phyloP scores from a whole-genome alignment of 1,140 invertebrate genomes.

The Brachionus koreanus region DNA sequence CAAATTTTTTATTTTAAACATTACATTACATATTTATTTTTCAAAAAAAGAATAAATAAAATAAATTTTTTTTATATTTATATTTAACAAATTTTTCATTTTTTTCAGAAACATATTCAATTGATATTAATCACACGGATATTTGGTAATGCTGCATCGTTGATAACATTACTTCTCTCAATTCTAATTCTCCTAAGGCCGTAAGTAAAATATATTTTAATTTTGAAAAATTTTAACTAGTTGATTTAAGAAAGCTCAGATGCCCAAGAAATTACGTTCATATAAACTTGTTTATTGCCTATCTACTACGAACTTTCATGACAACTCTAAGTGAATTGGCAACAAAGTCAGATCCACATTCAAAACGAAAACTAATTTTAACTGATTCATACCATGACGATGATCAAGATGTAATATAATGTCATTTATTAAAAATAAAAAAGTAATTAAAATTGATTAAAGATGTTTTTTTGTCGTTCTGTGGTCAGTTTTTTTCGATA shows the following conservation, averaged over 20 bases:
- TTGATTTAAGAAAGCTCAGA: conserved; percentile 22
- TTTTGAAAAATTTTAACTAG: background rate
- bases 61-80: background rate
- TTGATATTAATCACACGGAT: background rate
- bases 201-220: background rate
- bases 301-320: background rate
- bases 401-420: background rate
- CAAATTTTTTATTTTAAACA: no score
- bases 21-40: no score
- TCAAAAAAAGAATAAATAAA: no score
- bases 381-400: background rate
- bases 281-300: conserved; percentile 34
- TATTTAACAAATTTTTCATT: background rate
- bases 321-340: background rate
- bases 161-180: background rate
- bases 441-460: background rate
- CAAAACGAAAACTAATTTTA: background rate
- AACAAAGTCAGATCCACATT: background rate
- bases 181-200: background rate
- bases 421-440: background rate
- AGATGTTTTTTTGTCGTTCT: conserved; percentile 18
- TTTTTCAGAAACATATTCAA: conserved; percentile 10
- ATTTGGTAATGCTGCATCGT: background rate
- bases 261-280: conserved; percentile 43
- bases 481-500: conserved; percentile 13